These are phyloP conservation scores for Lepus timidus DNA, from an alignment of 2,113 vertebrate genomes.

Conservation along the genomic window DNA sequence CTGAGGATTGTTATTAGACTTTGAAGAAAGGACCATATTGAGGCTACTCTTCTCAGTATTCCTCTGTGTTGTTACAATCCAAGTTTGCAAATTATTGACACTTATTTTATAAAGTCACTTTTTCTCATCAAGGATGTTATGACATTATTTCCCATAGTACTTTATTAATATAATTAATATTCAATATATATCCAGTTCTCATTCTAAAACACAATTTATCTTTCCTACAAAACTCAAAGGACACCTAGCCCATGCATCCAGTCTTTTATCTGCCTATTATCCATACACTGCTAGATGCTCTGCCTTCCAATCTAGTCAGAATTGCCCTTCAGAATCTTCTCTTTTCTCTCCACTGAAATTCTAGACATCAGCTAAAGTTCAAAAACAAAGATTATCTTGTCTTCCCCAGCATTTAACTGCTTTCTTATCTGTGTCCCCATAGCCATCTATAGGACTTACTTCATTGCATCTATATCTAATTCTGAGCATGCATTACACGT, in stretches of 20 bases:
- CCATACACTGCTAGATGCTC: neutral
- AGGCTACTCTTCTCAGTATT: neutral
- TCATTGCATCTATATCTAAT: neutral
- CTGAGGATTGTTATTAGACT: neutral
- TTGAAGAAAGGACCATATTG: neutral
- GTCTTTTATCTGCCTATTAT: neutral
- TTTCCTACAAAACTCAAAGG: neutral
- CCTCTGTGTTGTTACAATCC: neutral
- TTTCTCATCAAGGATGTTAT: neutral
- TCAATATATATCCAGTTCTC: neutral
- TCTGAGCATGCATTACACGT: neutral
- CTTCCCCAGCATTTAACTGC: neutral
- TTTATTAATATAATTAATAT: neutral
- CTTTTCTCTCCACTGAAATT: neutral
- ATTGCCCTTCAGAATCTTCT: neutral
- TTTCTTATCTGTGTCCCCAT: neutral
- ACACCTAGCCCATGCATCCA: neutral
- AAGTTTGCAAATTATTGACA: neutral
- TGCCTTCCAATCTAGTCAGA: neutral
- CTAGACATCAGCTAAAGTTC: neutral
- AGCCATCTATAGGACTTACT: neutral
- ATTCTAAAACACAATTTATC: neutral
- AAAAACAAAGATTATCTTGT: neutral
- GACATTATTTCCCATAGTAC: neutral
- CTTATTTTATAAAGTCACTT: neutral